Percentiles rank a stretch among this genome's conserved stretches.
Evolutionary conservation across 2,888 invertebrate species (phyloP).

Genomic region (Protophormia terraenovae): DNA sequence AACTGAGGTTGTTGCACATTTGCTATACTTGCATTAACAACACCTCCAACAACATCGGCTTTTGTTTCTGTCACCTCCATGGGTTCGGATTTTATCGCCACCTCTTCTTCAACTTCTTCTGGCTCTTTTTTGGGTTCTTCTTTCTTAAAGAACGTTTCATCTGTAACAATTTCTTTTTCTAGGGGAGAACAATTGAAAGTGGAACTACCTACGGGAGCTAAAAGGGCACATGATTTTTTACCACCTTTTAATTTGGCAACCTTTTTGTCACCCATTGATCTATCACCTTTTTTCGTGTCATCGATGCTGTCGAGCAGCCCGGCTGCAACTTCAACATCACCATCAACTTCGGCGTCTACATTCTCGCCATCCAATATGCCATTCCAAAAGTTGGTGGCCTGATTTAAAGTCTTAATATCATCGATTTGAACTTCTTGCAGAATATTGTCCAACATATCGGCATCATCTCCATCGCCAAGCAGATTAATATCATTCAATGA

Average conservation of each 20-base stretch:
- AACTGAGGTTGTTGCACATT: conserved; percentile 52
- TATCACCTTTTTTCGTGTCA: conserved; percentile 71
- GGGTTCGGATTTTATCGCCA: conserved; percentile 58
- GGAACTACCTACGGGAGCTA: conserved; percentile 65
- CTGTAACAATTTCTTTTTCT: conserved; percentile 64
- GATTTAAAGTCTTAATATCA: conserved; percentile 80
- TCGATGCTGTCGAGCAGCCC: conserved; percentile 78
- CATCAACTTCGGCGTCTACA: conserved; percentile 73
- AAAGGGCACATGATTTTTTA: conserved; percentile 53
- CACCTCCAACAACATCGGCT: conserved; percentile 39
- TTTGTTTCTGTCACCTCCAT: conserved; percentile 54
- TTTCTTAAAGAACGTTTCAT: conserved; percentile 77
- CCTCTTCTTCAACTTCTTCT: conserved; percentile 14
- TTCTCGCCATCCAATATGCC: conserved; percentile 81
- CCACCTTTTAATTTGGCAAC: conserved; percentile 53
- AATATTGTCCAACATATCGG: conserved; percentile 81
- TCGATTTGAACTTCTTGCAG: conserved; percentile 81
- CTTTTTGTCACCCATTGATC: conserved; percentile 65
- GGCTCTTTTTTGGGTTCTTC: conserved; percentile 59
- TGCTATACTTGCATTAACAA: conserved; percentile 45
- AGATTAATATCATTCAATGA: conserved; percentile 80
- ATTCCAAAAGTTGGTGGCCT: conserved; percentile 81
- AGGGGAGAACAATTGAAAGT: conserved; percentile 57
- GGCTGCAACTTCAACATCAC: conserved; percentile 75
- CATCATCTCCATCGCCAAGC: conserved; percentile 79